Conservation (phyloP, 2,888 invertebrate genomes). For the Azorinus chamasolen region DNA sequence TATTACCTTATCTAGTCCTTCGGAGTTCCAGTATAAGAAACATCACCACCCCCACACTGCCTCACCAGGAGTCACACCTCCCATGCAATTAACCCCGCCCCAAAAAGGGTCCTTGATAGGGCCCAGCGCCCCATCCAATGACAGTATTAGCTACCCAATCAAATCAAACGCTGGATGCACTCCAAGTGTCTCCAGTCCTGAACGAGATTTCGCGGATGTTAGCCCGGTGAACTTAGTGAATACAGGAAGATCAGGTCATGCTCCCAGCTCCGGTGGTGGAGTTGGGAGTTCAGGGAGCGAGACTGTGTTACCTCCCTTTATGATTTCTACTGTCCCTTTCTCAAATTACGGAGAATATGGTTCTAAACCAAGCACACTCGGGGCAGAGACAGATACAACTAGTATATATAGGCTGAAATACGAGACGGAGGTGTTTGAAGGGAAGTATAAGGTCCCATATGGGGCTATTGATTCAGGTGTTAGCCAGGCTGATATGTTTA, state of each 20-base stretch:
- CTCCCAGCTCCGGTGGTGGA: constrained; percentile 5
- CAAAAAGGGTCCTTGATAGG: background rate
- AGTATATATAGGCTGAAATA: constrained; percentile 27
- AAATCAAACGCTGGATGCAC: background rate
- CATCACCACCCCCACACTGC: constrained; percentile 20
- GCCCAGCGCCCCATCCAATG: background rate
- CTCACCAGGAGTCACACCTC: constrained; percentile 18
- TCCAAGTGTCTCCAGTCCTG: constrained; percentile 18
- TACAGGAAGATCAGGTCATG: constrained; percentile 13
- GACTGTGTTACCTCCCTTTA: constrained; percentile 21
- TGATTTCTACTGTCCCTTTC: constrained; percentile 43
- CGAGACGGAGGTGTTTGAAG: constrained; percentile 14
- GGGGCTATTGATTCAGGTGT: constrained; percentile 1
- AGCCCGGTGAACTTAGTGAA: constrained; percentile 16
- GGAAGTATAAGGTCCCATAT: constrained; percentile 18
- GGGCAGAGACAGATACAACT: constrained; percentile 9
- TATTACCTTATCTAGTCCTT: constrained; percentile 61
- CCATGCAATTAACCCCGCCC: constrained; percentile 28
- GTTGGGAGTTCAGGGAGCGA: background rate
- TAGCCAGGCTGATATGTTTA: constrained; percentile 3
- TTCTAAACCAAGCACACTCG: background rate
- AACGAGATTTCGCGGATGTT: background rate
- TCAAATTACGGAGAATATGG: constrained; percentile 35
- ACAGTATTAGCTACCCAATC: constrained; percentile 2
- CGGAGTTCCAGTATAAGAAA: constrained; percentile 55